A percentile compares a stretch with the other conserved stretches of the same genome.
Evolutionary conservation across 2,888 invertebrate species (phyloP).

Genomic region (Tipula lateralis): DNA sequence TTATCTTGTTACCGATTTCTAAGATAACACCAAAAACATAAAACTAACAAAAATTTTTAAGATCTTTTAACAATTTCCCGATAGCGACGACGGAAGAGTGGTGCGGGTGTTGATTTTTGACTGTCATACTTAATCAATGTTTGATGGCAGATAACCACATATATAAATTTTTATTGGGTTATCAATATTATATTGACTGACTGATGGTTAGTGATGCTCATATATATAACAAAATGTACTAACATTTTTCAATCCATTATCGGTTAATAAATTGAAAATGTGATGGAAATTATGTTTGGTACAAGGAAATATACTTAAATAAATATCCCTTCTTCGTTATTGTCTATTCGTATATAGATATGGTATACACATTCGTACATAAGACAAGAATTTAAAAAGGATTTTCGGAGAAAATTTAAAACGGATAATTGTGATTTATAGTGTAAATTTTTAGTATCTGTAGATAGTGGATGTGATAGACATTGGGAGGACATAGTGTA

Average conservation of each 20-base stretch:
- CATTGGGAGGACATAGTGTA: no score
- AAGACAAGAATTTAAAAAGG: not conserved
- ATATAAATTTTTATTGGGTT: constrained; percentile 3
- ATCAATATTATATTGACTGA: not conserved
- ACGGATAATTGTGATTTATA: not conserved
- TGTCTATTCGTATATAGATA: not conserved
- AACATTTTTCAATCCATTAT: constrained; percentile 11
- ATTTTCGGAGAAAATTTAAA: not conserved
- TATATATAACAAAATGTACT: not conserved
- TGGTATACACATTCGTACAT: not conserved
- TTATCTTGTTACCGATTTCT: not conserved
- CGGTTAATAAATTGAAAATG: constrained; percentile 11
- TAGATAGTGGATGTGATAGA: no score
- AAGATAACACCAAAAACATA: not conserved
- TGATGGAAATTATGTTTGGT: constrained; percentile 9
- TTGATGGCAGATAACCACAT: not conserved
- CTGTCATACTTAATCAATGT: constrained; percentile 24
- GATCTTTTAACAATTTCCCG: not conserved
- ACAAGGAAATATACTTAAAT: not conserved
- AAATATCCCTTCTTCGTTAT: not conserved
- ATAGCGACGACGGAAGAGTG: not conserved
- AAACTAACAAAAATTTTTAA: not conserved
- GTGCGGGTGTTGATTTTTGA: not conserved
- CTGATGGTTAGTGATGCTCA: not conserved
- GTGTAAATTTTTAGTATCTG: not conserved